Percentiles rank a stretch among this genome's conserved stretches.
Conservation (phyloP, 2,888 invertebrate genomes). For the Pediacus dermestoides region DNA sequence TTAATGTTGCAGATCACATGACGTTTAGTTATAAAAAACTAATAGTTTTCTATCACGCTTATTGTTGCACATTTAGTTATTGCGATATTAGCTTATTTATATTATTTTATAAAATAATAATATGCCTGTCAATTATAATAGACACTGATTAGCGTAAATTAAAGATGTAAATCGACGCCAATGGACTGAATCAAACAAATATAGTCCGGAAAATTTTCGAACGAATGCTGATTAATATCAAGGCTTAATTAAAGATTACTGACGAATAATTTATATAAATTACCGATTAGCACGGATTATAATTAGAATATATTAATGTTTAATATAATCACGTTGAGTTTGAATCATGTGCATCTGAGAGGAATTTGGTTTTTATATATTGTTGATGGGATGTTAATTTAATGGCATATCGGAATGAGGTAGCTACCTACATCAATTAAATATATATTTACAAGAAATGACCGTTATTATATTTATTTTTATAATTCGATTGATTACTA, state of each 20-base stretch:
- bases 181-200: neutral
- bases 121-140: too few species aligned
- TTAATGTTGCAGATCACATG: too few species aligned
- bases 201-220: neutral
- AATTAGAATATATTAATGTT: constrained; percentile 12
- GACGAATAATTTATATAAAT: constrained; percentile 7
- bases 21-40: too few species aligned
- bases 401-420: constrained; percentile 9
- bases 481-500: neutral
- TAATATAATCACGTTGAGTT: constrained; percentile 7
- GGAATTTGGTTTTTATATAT: constrained; percentile 1
- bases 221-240: constrained; percentile 1
- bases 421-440: constrained; percentile 22
- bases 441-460: constrained; percentile 19
- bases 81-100: too few species aligned
- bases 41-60: too few species aligned
- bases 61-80: too few species aligned
- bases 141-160: too few species aligned
- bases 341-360: constrained; percentile 1
- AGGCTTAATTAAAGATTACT: constrained; percentile 7
- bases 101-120: too few species aligned
- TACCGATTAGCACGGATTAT: constrained; percentile 6
- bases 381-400: constrained; percentile 12
- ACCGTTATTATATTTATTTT: constrained; percentile 13
- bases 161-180: too few species aligned